Evolutionary conservation across 2,888 invertebrate species (phyloP), one percentile per base, ranked within the genome.

Genomic region (Pteria penguin): DNA sequence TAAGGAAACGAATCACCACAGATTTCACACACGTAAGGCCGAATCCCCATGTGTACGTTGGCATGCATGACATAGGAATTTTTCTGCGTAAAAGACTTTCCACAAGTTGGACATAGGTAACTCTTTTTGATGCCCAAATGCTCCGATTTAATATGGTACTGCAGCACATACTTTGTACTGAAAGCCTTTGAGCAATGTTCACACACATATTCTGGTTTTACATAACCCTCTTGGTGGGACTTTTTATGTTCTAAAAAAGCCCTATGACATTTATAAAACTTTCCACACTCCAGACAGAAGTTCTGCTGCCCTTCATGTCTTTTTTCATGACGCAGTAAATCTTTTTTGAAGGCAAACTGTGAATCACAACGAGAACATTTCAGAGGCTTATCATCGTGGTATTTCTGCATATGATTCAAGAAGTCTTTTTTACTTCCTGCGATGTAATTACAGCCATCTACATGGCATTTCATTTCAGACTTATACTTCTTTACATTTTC

Each of bases 1-100:
- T 87, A 88, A 0, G 87, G 81, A 75, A 89, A 89, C 0, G 82
- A 79, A 80, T 83, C 81, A 29, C 86, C 86, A 82, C 89, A 89
- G 24, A 85, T 75, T 24, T 88, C 85, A 86, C 89, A 89, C 33
- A 85, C 78, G 79, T 84, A 86, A 11, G 88, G 88, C 36, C 82
- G 83, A 4, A 87, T 82, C n/a, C 88, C 88, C 29, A 86, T 75
- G 80, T 89, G 89, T 55, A 87, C 85, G 79, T 87, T 88, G 8
- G 86, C 86, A 85, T 88, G 87, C 69, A 83, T 84, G 5, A 84
- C 29, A 70, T 87, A 87, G 0, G 88, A 86, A 33, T 82, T 84
- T 70, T 83, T 87, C 76, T 87, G 87, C 5, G 87, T 85, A 62
- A 88, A 89, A 68, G 82, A 86, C 77, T 84, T 85, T 5, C 87